Evolutionary conservation across 2,113 vertebrate species (phyloP).

Genomic region (Thamnaconus septentrionalis): DNA sequence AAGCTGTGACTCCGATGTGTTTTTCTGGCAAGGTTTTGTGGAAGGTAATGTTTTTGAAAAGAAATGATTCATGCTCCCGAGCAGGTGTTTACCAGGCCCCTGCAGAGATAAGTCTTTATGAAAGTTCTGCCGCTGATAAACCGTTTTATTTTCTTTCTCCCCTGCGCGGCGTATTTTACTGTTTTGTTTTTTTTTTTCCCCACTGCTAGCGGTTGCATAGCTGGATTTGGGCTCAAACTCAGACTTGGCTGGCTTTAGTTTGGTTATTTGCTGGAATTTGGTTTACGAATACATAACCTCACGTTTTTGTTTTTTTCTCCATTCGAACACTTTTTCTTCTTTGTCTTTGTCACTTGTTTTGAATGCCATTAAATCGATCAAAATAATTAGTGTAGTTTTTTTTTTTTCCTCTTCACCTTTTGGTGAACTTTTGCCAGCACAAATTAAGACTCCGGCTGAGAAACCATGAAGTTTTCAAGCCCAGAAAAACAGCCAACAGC

Average conservation of each 20-base stretch:
- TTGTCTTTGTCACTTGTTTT: too few relatives aligned
- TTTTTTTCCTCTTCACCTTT: background rate
- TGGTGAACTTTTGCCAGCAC: slow-evolving; percentile 13
- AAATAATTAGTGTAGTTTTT: background rate
- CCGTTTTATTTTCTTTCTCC: slow-evolving; percentile 2
- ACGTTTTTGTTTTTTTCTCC: too few relatives aligned
- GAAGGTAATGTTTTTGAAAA: slow-evolving; percentile 56
- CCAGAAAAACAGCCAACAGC: slow-evolving; percentile 5
- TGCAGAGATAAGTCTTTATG: slow-evolving; percentile 27
- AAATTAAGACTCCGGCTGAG: slow-evolving; percentile 9
- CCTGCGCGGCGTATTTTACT: too few relatives aligned
- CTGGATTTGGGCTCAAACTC: too few relatives aligned
- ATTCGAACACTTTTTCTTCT: too few relatives aligned
- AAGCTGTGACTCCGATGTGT: background rate
- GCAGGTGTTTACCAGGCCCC: slow-evolving; percentile 30
- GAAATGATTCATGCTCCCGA: slow-evolving; percentile 47
- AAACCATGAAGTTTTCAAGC: slow-evolving; percentile 15
- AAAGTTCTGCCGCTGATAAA: too few relatives aligned
- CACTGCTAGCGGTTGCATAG: too few relatives aligned
- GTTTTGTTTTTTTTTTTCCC: too few relatives aligned
- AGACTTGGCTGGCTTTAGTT: too few relatives aligned
- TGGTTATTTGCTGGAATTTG: too few relatives aligned
- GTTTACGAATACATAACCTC: too few relatives aligned
- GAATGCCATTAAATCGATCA: too few relatives aligned
- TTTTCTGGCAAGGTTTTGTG: slow-evolving; percentile 11